Evolutionary conservation across 1,140 invertebrate genomes (phyloP).

Genomic region (Watersipora subatra): DNA sequence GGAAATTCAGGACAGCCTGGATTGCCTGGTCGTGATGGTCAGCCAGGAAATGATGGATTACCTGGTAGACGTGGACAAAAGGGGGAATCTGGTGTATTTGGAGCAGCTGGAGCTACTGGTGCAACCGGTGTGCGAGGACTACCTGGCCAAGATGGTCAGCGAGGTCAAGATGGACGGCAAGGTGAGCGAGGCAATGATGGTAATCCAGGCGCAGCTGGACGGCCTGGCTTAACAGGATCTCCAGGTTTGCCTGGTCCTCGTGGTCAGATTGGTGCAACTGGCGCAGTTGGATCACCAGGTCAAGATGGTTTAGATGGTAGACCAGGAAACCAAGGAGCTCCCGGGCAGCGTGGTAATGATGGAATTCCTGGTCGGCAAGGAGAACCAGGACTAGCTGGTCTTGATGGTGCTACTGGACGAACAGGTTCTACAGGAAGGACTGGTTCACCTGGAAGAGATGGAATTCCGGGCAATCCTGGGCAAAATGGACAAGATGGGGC

Average conservation of each 20-base stretch:
- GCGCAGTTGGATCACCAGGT: conserved; percentile 2
- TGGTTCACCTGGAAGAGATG: conserved; percentile 8
- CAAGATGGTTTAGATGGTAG: background rate
- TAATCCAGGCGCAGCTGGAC: background rate
- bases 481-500: background rate
- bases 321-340: background rate
- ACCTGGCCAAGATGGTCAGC: background rate
- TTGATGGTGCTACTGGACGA: background rate
- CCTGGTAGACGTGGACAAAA: background rate
- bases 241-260: background rate
- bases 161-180: background rate
- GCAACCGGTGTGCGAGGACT: conserved; percentile 4
- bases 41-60: background rate
- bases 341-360: conserved; percentile 2
- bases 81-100: conserved; percentile 5
- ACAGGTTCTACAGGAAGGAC: background rate
- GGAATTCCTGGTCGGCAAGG: conserved; percentile 6
- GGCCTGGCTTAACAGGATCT: background rate
- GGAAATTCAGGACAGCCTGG: background rate
- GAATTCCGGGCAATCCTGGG: background rate
- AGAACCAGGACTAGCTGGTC: background rate
- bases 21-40: background rate
- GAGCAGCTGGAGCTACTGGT: background rate
- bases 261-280: background rate
- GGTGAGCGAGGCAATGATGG: background rate